Conservation (phyloP, 2,888 invertebrate genomes). For the Rhamnusium bicolor region DNA sequence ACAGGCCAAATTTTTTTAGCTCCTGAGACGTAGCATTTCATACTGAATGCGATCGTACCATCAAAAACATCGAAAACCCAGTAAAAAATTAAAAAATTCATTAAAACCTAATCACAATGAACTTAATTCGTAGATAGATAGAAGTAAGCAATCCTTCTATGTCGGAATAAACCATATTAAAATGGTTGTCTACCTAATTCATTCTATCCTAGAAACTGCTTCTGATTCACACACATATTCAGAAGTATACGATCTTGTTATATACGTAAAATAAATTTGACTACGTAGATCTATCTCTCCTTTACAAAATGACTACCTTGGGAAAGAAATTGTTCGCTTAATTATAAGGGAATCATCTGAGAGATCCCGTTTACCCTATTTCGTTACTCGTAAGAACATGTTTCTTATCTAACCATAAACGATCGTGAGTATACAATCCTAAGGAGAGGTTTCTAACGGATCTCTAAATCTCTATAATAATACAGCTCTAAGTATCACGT, state of each 20-base stretch:
- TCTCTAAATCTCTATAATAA: neutral
- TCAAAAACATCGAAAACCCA: no score
- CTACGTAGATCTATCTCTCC: neutral
- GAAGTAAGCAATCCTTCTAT: no score
- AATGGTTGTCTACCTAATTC: no score
- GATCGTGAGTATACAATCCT: conserved; percentile 25
- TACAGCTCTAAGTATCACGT: conserved; percentile 18
- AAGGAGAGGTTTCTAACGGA: conserved; percentile 10
- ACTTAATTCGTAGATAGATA: no score
- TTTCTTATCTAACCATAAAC: conserved; percentile 24
- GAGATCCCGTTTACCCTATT: conserved; percentile 3
- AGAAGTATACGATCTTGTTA: neutral
- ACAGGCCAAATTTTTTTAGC: no score
- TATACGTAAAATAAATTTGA: neutral
- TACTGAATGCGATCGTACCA: no score
- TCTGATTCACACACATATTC: no score
- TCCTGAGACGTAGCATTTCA: no score
- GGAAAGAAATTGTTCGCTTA: conserved; percentile 12
- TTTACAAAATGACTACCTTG: neutral
- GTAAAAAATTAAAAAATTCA: no score
- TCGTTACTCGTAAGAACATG: conserved; percentile 15
- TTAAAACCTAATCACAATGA: no score
- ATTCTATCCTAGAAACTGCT: no score
- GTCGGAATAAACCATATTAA: no score
- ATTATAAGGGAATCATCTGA: conserved; percentile 24